Evolutionary conservation across 2,797 vertebrate species (phyloP), one percentile per base, ranked within the genome.

Genomic region (Oophaga sylvatica): DNA sequence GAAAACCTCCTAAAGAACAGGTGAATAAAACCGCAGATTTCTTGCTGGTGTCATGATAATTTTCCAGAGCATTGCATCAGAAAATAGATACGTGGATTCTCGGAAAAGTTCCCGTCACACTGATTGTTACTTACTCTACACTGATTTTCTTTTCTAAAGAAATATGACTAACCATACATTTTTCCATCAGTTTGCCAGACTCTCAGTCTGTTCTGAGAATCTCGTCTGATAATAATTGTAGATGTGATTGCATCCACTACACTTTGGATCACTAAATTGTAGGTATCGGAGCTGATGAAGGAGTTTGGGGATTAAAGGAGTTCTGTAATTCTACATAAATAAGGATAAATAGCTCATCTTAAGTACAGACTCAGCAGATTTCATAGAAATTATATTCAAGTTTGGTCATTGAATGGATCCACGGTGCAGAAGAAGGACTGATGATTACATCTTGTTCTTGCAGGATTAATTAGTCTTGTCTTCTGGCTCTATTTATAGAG

Each of bases 81-180:
- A 16, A 80, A 60, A 60, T 35, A 3, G 16, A 35, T 60, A 59
- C 60, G 56, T 80, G 29, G 17, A 20, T 5, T 70, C 35, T 57
- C 81, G 20, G 45, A 82, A 48, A 82, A 82, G 68, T 45, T 17
- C 13, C n/a, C 12, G 9, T 67, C 20, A 9, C n/a, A 31, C 45
- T 82, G 65, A 82, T 26, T 81, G 31, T 35, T 59, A 41, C 29
- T 80, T 60, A 60, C 57, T 35, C 9, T 80, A 80, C 59, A 35
- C 22, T 16, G 13, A 48, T 56, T 26, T 67, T 67, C 45, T 82
- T 68, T n/a, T 56, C 41, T 68, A 70, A 65, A 70, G 20, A 70
- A 82, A 82, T 82, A 70, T 29, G 63, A 68, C 63, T 68, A 68
- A 68, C 81, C 19, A 56, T 70, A 70, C 20, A 53, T 80, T 56